These are phyloP conservation scores for Pangasius sanitwongsei DNA, from an alignment of 2,797 vertebrate species.

Conservation along the genomic window DNA sequence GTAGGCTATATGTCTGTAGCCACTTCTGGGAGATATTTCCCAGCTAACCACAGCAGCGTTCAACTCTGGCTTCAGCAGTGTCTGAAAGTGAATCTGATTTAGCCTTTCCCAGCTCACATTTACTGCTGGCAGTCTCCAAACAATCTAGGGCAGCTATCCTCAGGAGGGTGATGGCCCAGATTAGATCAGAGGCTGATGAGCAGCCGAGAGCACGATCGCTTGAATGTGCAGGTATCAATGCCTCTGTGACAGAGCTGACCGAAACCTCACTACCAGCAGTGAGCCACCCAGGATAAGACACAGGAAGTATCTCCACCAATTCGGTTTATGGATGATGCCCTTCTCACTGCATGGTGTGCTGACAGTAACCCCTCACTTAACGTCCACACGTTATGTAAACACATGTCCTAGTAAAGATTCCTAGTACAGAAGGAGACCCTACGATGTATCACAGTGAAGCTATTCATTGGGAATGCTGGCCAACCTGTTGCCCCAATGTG, in stretches of 20 bases:
- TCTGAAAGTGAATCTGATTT: background rate
- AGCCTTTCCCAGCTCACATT: background rate
- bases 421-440: background rate
- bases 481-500: background rate
- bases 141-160: conserved; percentile 19
- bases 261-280: background rate
- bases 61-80: background rate
- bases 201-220: background rate
- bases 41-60: background rate
- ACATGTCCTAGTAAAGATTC: background rate
- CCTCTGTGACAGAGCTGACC: background rate
- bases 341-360: background rate
- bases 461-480: background rate
- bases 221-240: background rate
- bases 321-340: background rate
- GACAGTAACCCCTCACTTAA: background rate
- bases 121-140: conserved; percentile 2
- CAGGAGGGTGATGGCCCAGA: conserved; percentile 14
- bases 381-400: background rate
- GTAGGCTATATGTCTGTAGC: background rate
- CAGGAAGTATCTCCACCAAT: background rate
- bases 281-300: background rate
- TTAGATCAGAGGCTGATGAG: background rate
- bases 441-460: background rate
- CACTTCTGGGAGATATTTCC: background rate